Percentiles rank a stretch among this genome's conserved stretches.
These are phyloP conservation scores for Rhinolophus ferrumequinum DNA, from an alignment of 2,113 vertebrate species.

Conservation along the genomic window DNA sequence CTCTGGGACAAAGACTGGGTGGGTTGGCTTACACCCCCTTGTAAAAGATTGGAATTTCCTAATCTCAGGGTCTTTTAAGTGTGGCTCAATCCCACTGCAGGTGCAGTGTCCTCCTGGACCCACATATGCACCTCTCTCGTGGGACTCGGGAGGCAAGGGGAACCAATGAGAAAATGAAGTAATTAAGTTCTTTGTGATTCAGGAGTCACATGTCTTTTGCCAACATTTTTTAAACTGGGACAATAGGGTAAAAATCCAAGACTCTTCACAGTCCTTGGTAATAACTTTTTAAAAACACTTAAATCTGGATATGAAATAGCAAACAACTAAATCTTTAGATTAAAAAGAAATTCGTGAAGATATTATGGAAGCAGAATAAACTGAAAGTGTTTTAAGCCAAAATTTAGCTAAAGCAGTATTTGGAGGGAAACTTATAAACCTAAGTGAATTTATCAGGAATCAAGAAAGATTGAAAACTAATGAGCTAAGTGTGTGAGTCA, in stretches of 20 bases:
- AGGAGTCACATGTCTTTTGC: not conserved
- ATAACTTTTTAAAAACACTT: not conserved
- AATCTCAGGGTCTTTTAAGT: not conserved
- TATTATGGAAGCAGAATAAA: slow-evolving; percentile 23
- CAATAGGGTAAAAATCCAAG: not conserved
- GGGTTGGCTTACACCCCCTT: not conserved
- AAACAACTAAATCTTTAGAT: not conserved
- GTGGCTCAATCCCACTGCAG: not conserved
- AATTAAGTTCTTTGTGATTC: not conserved
- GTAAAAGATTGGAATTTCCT: not conserved
- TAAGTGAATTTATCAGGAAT: slow-evolving; percentile 10
- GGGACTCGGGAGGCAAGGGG: not conserved
- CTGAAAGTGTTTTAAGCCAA: not conserved
- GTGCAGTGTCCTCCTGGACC: not conserved
- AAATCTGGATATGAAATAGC: not conserved
- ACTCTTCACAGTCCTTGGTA: not conserved
- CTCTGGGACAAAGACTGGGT: not conserved
- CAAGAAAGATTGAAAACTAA: not conserved
- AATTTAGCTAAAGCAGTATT: not conserved
- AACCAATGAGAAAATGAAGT: not conserved
- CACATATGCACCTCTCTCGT: accelerated
- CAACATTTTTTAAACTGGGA: not conserved
- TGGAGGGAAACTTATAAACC: not conserved
- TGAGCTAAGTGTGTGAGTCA: not conserved
- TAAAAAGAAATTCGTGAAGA: not conserved